These are phyloP conservation scores for Petrocephalus zakoni DNA, from an alignment of 2,113 vertebrate species.

Conservation along the genomic window DNA sequence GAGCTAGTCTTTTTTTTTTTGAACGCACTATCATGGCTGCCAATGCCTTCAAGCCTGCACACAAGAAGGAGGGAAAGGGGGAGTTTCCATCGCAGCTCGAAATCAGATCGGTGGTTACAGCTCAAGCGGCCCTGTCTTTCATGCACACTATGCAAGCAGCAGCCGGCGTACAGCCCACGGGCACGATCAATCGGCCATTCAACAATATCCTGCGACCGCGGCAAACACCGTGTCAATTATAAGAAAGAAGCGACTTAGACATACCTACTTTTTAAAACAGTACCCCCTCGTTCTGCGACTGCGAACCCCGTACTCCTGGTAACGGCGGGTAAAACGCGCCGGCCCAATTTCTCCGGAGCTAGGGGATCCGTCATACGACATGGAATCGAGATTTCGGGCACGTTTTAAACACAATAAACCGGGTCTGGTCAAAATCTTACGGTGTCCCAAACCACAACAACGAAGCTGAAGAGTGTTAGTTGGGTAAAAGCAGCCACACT, in stretches of 20 bases:
- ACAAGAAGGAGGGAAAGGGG: neutral
- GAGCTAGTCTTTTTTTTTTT: neutral
- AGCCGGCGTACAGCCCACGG: neutral
- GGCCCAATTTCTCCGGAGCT: neutral
- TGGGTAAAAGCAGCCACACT: neutral
- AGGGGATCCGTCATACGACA: neutral
- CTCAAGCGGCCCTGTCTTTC: neutral
- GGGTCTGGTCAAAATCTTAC: neutral
- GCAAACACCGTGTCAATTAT: neutral
- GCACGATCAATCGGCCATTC: neutral
- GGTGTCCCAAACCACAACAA: neutral
- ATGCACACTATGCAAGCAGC: neutral
- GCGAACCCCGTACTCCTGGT: neutral
- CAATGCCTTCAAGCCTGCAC: neutral
- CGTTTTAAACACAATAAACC: neutral
- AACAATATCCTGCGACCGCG: neutral
- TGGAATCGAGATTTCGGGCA: too few relatives aligned
- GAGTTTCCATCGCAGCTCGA: slow-evolving; percentile 2
- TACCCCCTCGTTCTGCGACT: neutral
- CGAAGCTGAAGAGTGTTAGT: neutral
- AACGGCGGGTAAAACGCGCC: neutral
- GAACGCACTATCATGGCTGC: slow-evolving; percentile 7
- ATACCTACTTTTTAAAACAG: slow-evolving; percentile 1
- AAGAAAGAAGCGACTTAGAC: neutral
- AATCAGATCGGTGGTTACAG: neutral